Percentiles rank a stretch among this genome's conserved stretches.
These are phyloP conservation scores for Andrena camellia DNA, from an alignment of 2,888 invertebrate genomes.

Conservation along the genomic window DNA sequence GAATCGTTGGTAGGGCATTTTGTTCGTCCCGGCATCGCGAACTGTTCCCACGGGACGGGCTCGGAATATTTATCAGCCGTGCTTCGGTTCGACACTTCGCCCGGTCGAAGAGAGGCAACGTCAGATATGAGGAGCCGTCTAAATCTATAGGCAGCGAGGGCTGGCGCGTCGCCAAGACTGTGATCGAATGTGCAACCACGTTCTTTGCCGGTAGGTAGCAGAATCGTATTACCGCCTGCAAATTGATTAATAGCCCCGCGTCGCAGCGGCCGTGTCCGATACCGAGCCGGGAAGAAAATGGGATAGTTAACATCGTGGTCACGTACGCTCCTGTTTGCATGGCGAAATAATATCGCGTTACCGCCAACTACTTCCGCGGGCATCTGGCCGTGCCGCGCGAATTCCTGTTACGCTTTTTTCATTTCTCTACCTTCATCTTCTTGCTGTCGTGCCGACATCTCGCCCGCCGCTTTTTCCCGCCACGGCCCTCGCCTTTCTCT, in stretches of 20 bases:
- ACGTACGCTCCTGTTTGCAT: constrained; percentile 64
- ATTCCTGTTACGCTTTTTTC: constrained; percentile 36
- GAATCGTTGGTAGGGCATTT: background rate
- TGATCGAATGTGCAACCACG: constrained; percentile 38
- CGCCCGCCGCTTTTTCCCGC: background rate
- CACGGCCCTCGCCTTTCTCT: background rate
- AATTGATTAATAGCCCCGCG: constrained; percentile 61
- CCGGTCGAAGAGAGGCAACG: background rate
- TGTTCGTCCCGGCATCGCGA: background rate
- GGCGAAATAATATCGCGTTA: constrained; percentile 61
- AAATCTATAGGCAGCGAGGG: constrained; percentile 39
- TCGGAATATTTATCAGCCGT: constrained; percentile 6
- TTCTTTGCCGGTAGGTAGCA: constrained; percentile 29
- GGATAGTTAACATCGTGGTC: constrained; percentile 61
- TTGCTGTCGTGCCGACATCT: background rate
- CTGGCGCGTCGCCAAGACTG: constrained; percentile 40
- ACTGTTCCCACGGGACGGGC: background rate
- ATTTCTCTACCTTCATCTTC: constrained; percentile 12
- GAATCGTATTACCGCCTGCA: constrained; percentile 52
- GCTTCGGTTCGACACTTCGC: background rate
- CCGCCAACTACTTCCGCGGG: constrained; percentile 12
- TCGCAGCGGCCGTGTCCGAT: constrained; percentile 27
- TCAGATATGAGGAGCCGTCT: background rate
- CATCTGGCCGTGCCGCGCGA: background rate
- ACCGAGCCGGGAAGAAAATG: constrained; percentile 53